Percentiles rank a stretch among this genome's conserved stretches.
Conservation (phyloP, 2,888 invertebrate genomes). For the Mythimna pallens region DNA sequence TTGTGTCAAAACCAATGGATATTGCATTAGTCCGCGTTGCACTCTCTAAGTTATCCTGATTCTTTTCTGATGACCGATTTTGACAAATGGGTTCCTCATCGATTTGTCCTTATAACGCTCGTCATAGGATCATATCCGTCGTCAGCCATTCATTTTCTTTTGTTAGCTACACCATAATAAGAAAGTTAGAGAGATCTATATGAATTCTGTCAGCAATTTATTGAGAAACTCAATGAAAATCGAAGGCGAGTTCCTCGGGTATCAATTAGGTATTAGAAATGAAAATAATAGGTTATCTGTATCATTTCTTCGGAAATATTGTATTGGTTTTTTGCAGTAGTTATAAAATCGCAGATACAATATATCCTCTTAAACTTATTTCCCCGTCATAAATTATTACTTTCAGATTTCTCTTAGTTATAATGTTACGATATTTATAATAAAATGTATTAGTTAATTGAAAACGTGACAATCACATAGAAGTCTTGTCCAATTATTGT, state of each 20-base stretch:
- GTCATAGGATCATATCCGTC: conserved; percentile 25
- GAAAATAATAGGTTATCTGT: not conserved
- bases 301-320: too few relatives aligned
- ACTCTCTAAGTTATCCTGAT: conserved; percentile 40
- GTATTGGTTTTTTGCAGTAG: too few relatives aligned
- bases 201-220: not conserved
- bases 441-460: too few relatives aligned
- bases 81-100: conserved; percentile 53
- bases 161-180: conserved; percentile 8
- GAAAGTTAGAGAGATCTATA: not conserved
- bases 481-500: conserved; percentile 5
- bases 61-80: conserved; percentile 47
- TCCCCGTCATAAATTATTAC: too few relatives aligned
- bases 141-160: conserved; percentile 26
- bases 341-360: not conserved
- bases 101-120: conserved; percentile 47
- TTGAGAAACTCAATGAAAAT: not conserved
- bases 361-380: not conserved
- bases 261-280: not conserved
- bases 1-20: too few relatives aligned
- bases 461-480: too few relatives aligned
- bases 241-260: not conserved
- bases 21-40: conserved; percentile 10
- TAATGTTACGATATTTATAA: too few relatives aligned
- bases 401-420: too few relatives aligned